A percentile compares a stretch with the other conserved stretches of the same genome.
phyloP scores from a whole-genome alignment of 2,888 invertebrate genomes.

The Oconnorella tubifera region DNA sequence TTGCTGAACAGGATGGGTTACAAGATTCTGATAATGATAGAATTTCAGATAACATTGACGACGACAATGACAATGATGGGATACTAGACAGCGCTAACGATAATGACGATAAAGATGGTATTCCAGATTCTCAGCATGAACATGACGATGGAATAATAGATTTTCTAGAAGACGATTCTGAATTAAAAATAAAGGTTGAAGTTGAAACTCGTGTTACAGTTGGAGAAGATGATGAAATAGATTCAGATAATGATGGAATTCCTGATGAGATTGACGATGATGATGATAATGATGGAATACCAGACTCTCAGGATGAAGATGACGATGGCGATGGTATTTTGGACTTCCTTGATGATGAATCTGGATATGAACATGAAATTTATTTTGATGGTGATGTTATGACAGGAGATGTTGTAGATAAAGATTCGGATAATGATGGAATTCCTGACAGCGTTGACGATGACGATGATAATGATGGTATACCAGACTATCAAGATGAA shows the following conservation, averaged over 20 bases:
- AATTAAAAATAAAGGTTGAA: too few species aligned
- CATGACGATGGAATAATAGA: slow-evolving; percentile 37
- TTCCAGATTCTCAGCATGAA: slow-evolving; percentile 34
- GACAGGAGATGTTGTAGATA: slow-evolving; percentile 26
- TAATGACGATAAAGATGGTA: slow-evolving; percentile 42
- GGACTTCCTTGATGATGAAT: slow-evolving; percentile 21
- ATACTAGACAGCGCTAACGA: slow-evolving; percentile 27
- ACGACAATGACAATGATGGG: not conserved
- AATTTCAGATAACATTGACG: not conserved
- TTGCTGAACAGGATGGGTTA: slow-evolving; percentile 13
- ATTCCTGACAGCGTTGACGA: slow-evolving; percentile 32
- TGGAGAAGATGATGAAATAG: not conserved
- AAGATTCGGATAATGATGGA: slow-evolving; percentile 16
- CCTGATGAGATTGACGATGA: slow-evolving; percentile 33
- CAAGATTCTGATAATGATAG: not conserved
- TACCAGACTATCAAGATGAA: slow-evolving; percentile 3
- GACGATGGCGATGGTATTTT: slow-evolving; percentile 34
- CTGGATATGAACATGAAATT: slow-evolving; percentile 1
- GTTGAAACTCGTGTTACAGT: too few species aligned
- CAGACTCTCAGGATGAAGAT: slow-evolving; percentile 34
- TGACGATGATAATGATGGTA: slow-evolving; percentile 29
- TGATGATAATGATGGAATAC: slow-evolving; percentile 25
- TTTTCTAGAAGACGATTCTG: not conserved
- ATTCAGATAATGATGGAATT: slow-evolving; percentile 7
- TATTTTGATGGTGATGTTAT: slow-evolving; percentile 9